Base-by-base conservation (phyloP, 1,140 invertebrate species). In the Drosophila arizonae region DNA sequence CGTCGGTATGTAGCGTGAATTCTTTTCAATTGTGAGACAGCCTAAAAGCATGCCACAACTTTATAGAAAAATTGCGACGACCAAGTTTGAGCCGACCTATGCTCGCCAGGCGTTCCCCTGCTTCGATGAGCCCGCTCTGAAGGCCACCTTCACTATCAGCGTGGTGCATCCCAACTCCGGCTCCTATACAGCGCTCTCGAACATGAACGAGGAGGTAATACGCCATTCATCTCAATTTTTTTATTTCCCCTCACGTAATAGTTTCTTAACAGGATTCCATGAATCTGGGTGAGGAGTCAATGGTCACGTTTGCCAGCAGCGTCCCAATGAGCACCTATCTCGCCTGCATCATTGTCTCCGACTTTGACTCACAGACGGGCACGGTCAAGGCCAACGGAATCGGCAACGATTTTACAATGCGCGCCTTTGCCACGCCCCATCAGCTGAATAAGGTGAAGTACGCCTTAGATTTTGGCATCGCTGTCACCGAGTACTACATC, bases 271-370 rank as follows among this genome's bases (percentile, higher is more conserved):
- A 89, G 81, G 74, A 77, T 0, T 71, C 86, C 0, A 60, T 33
- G 8, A 66, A 77, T 11, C 50, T 79, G 26, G 90, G 90, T 9
- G 76, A 86, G 11, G 69, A 89, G 15, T 79, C 81, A 0, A 77
- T 89, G 76, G 74, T 77, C 6, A 92, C 91, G n/a, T 99, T 98
- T 92, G 92, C 94, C 57, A 94, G 94, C 74, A 97, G 96, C 68
- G 96, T 97, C 0, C 94, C 95, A n/a, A 99, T 99, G 97, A 97
- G 97, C 1, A 98, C 97, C 1, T 99, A 99, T 85, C 92, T 98
- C 11, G 94, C 95, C 1, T 97, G 96, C 87, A 97, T 98, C 89
- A 97, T 98, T 57, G 94, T 99, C 4, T 97, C 97, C 72, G 97
- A 99, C 91, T 99, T 98, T 92, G 93, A 93, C 58, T 92, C 92